A percentile compares a stretch with the other conserved stretches of the same genome.
phyloP scores from a whole-genome alignment of 2,888 invertebrate genomes.

The Drepanosiphum platanoidis region DNA sequence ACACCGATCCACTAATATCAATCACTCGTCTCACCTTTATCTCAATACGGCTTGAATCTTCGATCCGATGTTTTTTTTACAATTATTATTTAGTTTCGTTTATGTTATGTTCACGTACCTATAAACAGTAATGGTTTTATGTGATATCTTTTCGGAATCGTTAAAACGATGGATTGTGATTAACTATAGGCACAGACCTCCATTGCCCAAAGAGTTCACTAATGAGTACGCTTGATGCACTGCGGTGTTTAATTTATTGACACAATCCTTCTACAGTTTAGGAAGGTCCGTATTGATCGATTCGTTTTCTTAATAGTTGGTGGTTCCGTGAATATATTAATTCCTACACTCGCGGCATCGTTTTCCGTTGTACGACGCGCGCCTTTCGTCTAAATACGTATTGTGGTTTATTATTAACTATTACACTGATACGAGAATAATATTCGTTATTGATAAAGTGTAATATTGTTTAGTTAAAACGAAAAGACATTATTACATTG shows the following conservation, averaged over 20 bases:
- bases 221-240: background rate
- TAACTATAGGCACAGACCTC: background rate
- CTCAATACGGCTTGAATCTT: no score
- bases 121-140: background rate
- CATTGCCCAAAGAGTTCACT: background rate
- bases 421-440: no score
- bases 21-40: no score
- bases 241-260: background rate
- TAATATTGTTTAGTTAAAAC: no score
- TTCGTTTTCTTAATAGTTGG: background rate
- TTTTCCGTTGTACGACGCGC: no score
- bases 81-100: no score
- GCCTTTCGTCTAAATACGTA: background rate
- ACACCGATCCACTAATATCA: no score
- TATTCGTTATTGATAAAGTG: no score
- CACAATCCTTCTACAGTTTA: background rate
- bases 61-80: no score
- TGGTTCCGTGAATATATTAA: background rate
- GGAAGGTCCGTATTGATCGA: background rate
- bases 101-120: no score
- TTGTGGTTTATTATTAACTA: background rate
- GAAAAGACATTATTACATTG: no score
- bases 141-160: background rate
- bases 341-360: background rate
- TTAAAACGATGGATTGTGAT: background rate